These are phyloP conservation scores for Platycheirus albimanus DNA, from an alignment of 2,888 invertebrate species.

Conservation along the genomic window DNA sequence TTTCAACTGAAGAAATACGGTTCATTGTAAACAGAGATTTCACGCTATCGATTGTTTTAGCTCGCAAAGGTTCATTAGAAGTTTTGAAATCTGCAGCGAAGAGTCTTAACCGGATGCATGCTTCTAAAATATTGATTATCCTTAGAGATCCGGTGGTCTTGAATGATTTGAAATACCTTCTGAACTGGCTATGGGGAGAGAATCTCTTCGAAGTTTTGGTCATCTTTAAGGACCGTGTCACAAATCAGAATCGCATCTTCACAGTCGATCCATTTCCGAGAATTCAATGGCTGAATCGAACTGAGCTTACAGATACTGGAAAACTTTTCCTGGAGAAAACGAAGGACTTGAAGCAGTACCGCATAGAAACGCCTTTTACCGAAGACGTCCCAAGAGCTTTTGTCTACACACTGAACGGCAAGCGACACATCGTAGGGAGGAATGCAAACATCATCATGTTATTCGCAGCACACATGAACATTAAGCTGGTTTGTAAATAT, in stretches of 20 bases:
- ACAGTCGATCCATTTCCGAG: not conserved
- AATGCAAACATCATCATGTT: constrained; percentile 12
- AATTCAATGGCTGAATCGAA: constrained; percentile 4
- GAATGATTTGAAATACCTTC: constrained; percentile 5
- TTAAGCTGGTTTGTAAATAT: not conserved
- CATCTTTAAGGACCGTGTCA: not conserved
- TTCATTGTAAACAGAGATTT: not conserved
- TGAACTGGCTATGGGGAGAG: not conserved
- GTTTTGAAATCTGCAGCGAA: not conserved
- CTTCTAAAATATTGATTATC: not conserved
- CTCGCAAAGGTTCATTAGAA: not conserved
- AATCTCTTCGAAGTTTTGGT: not conserved
- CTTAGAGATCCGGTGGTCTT: not conserved
- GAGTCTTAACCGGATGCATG: not conserved
- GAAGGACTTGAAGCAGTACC: constrained; percentile 7
- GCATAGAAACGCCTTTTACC: constrained; percentile 2
- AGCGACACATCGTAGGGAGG: not conserved
- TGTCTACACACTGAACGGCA: not conserved
- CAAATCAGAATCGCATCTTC: not conserved
- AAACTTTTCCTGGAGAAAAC: not conserved
- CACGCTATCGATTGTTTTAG: not conserved
- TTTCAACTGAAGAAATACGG: not conserved
- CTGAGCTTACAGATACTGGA: not conserved
- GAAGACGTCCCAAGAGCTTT: constrained; percentile 15
- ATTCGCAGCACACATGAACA: constrained; percentile 1